These are phyloP conservation scores for Babylonia areolata DNA, from an alignment of 1,140 invertebrate genomes.

Conservation along the genomic window DNA sequence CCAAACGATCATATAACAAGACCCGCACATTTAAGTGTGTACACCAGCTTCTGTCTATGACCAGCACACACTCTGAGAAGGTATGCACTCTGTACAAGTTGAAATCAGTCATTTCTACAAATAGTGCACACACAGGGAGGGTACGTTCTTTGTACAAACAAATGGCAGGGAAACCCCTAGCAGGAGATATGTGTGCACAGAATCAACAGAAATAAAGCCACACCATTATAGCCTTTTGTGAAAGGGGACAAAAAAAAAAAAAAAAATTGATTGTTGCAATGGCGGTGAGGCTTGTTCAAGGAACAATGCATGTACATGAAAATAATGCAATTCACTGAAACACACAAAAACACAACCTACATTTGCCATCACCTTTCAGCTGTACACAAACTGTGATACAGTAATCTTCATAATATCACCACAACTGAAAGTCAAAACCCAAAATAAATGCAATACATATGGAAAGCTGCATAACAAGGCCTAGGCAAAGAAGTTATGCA, in stretches of 20 bases:
- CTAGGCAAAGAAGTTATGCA: background rate
- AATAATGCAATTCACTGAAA: background rate
- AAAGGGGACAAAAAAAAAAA: background rate
- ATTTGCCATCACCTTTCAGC: background rate
- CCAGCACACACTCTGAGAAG: background rate
- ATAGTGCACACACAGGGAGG: background rate
- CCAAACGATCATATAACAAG: background rate
- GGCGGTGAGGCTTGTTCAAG: background rate
- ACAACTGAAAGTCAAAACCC: background rate
- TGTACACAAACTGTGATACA: background rate
- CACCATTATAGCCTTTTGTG: background rate
- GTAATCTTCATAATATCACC: background rate
- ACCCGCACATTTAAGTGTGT: background rate
- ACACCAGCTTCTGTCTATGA: background rate
- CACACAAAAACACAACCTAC: background rate
- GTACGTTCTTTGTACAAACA: background rate
- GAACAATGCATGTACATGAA: background rate
- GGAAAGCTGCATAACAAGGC: background rate
- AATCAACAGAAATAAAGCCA: background rate
- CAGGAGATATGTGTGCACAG: background rate
- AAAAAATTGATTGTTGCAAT: background rate
- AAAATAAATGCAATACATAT: background rate
- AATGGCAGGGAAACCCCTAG: background rate
- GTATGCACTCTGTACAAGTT: background rate
- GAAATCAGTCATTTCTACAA: background rate